These are phyloP conservation scores for Wiebesia pumilae DNA, from an alignment of 1,140 invertebrate species.

Conservation along the genomic window DNA sequence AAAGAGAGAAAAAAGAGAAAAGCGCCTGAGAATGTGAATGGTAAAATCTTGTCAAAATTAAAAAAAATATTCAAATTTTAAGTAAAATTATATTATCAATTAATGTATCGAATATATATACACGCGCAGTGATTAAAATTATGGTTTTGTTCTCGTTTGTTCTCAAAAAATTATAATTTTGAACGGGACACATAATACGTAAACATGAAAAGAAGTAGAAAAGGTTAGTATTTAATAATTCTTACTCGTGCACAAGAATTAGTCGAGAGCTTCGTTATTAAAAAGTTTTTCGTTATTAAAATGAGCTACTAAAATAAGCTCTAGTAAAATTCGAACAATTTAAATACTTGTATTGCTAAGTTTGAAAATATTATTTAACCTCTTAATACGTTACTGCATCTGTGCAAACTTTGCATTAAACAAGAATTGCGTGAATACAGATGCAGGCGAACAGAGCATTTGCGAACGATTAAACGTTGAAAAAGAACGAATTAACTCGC, in stretches of 20 bases:
- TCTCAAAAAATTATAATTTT: neutral
- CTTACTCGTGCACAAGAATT: neutral
- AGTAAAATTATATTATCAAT: neutral
- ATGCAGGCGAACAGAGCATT: too few species aligned
- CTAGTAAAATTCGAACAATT: too few species aligned
- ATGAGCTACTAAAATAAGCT: too few species aligned
- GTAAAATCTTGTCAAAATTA: conserved; percentile 19
- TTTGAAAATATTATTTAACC: too few species aligned
- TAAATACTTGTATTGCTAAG: too few species aligned
- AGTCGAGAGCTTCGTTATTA: too few species aligned
- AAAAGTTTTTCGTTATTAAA: too few species aligned
- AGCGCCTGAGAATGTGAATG: neutral
- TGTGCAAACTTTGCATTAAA: too few species aligned
- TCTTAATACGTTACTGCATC: too few species aligned
- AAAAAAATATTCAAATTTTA: conserved; percentile 15
- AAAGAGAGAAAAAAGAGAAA: conserved; percentile 26
- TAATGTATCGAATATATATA: neutral
- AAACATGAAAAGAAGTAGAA: conserved; percentile 58
- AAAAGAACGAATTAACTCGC: too few species aligned
- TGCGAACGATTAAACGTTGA: too few species aligned
- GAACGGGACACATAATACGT: neutral
- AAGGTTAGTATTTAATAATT: conserved; percentile 56
- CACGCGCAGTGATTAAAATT: neutral
- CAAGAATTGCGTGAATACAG: too few species aligned
- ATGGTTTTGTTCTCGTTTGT: neutral